phyloP scores from a whole-genome alignment of 2,888 invertebrate species.

The Palloptera scutellata region DNA sequence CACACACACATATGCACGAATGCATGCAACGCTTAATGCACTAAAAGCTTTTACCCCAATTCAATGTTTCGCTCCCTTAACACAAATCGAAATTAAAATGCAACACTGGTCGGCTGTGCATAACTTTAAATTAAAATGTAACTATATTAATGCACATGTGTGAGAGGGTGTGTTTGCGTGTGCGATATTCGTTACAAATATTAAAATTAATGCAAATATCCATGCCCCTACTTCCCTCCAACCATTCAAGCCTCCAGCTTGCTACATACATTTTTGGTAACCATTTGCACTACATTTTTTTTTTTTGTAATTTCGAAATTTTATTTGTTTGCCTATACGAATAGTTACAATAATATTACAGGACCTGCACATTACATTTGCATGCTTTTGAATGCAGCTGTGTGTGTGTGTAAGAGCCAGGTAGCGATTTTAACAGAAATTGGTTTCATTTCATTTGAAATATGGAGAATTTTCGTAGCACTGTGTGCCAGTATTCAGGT shows the following conservation, averaged over 20 bases:
- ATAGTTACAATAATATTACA: too few species aligned
- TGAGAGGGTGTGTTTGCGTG: conserved; percentile 16
- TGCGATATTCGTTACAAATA: conserved; percentile 22
- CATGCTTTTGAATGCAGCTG: background rate
- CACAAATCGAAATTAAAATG: conserved; percentile 26
- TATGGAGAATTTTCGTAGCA: too few species aligned
- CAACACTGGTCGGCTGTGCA: conserved; percentile 25
- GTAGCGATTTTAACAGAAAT: background rate
- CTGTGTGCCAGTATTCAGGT: too few species aligned
- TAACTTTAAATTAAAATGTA: conserved; percentile 36
- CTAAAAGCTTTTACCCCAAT: conserved; percentile 1
- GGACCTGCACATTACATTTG: too few species aligned
- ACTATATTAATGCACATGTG: conserved; percentile 6
- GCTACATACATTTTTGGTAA: too few species aligned
- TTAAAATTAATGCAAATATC: conserved; percentile 32
- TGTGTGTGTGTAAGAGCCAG: background rate
- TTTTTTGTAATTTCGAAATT: too few species aligned
- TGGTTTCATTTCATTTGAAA: background rate
- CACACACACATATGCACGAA: background rate
- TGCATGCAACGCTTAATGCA: conserved; percentile 1
- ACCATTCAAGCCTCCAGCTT: too few species aligned
- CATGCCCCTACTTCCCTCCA: background rate
- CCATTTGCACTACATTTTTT: too few species aligned
- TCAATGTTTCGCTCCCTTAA: background rate
- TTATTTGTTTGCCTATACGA: too few species aligned